Conservation (phyloP, 2,797 vertebrate species). For the Morus bassanus region DNA sequence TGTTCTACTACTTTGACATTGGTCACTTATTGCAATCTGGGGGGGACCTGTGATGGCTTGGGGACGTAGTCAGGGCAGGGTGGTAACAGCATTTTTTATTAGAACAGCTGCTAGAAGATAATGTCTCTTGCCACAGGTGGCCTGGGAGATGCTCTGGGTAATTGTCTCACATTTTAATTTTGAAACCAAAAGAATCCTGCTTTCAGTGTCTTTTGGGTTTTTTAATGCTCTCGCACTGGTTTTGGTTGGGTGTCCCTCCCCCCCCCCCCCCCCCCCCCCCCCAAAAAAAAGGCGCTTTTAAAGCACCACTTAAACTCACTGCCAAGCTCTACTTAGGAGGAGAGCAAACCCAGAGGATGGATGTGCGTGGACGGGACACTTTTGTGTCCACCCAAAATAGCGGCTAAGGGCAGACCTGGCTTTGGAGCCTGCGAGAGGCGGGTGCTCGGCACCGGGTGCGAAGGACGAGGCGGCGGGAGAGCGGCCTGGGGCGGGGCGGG, state of each 20-base stretch:
- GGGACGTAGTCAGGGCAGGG: rapidly evolving
- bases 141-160: background rate
- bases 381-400: too few relatives aligned
- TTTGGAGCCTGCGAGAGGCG: rapidly evolving
- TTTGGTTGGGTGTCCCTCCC: background rate
- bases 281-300: background rate
- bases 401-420: too few relatives aligned
- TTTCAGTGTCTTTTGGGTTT: background rate
- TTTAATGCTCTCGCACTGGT: background rate
- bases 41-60: background rate
- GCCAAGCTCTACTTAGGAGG: rapidly evolving
- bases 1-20: background rate
- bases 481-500: too few relatives aligned
- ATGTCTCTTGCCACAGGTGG: background rate
- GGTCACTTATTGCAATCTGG: rapidly evolving
- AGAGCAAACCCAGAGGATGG: background rate
- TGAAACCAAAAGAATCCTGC: background rate
- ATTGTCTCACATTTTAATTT: background rate
- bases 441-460: rapidly evolving
- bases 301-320: background rate
- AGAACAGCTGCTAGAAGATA: background rate
- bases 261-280: too few relatives aligned
- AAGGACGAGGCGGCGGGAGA: rapidly evolving
- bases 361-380: rapidly evolving
- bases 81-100: background rate